Evolutionary conservation across 2,113 vertebrate genomes (phyloP).

Genomic region (Casuarius casuarius): DNA sequence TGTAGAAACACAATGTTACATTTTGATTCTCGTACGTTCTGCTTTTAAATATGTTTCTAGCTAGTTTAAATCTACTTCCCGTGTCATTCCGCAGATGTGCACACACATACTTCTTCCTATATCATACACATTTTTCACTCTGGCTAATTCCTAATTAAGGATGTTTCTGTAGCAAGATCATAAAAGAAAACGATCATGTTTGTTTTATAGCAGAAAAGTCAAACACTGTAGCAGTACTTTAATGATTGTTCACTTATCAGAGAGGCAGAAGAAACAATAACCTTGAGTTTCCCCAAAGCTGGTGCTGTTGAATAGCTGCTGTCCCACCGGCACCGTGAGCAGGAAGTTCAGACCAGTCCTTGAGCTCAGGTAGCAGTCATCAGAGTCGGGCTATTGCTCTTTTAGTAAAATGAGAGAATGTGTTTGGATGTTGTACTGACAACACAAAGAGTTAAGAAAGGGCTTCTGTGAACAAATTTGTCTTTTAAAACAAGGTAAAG

Average conservation of each 20-base stretch:
- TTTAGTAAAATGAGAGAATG: not conserved
- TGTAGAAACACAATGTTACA: not conserved
- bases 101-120: not conserved
- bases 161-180: not conserved
- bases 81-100: not conserved
- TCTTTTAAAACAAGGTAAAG: conserved; percentile 42
- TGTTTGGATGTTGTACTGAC: not conserved
- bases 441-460: conserved; percentile 4
- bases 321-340: conserved; percentile 35
- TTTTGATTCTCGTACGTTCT: not conserved
- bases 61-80: not conserved
- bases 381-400: not conserved
- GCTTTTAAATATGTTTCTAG: not conserved
- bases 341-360: not conserved
- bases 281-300: conserved; percentile 57
- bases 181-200: not conserved
- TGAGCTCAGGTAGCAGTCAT: not conserved
- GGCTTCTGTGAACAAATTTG: conserved; percentile 23
- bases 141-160: not conserved
- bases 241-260: not conserved
- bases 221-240: not conserved
- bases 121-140: not conserved
- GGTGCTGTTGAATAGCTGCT: conserved; percentile 37
- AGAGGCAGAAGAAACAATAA: conserved; percentile 24
- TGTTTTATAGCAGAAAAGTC: not conserved